Percentiles rank a stretch among this genome's conserved stretches.
These are phyloP conservation scores for Holotrichia oblita DNA, from an alignment of 1,140 invertebrate genomes.

Conservation along the genomic window DNA sequence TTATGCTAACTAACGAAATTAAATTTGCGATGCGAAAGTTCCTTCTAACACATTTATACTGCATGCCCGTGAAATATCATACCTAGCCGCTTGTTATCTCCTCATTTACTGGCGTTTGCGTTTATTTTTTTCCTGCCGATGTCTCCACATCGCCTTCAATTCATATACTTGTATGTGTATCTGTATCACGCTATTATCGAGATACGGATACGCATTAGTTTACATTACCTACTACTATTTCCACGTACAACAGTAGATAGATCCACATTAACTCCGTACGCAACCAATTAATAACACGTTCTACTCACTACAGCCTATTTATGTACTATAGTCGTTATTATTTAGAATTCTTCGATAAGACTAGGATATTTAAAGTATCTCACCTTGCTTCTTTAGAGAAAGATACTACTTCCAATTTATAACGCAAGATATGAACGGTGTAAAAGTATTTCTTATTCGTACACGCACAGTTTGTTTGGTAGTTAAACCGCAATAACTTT, in stretches of 20 bases:
- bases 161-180: background rate
- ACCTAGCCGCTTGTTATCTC: background rate
- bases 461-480: too few species aligned
- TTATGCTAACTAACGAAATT: conserved; percentile 8
- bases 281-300: background rate
- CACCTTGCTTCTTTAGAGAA: too few species aligned
- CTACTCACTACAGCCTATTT: background rate
- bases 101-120: background rate
- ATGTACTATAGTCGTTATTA: background rate
- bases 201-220: conserved; percentile 11
- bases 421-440: too few species aligned
- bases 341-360: too few species aligned
- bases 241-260: background rate
- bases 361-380: too few species aligned
- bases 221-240: background rate
- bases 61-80: background rate
- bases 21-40: background rate
- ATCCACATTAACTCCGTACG: background rate
- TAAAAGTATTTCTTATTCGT: too few species aligned
- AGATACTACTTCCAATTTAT: too few species aligned
- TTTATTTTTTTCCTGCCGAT: too few species aligned
- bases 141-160: too few species aligned
- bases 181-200: conserved; percentile 1
- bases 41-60: background rate
- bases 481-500: too few species aligned